Evolutionary conservation across 2,797 vertebrate genomes (phyloP), one percentile per base, ranked within the genome.

Genomic region (Labeo calbasu): DNA sequence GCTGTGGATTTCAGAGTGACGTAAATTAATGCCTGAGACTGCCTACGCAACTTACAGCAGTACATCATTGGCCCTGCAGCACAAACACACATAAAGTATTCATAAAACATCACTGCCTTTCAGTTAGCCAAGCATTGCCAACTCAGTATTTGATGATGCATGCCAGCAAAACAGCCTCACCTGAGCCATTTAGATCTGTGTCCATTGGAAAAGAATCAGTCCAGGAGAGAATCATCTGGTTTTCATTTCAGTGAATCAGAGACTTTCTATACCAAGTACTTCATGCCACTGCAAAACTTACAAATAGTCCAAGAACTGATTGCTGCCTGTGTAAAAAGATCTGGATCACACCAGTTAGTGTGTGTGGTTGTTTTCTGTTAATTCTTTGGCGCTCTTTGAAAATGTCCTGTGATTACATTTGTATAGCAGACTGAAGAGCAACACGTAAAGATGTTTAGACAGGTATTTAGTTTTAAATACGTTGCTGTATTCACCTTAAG

Each of bases 81-180:
- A 46, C 36, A 72, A 40, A 43, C 13, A 21, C 51, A 55, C 25
- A 82, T 21, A 57, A 12, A 28, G 32, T 53, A 65, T 57, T 55
- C 51, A 77, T 78, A 78, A 36, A 68, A 15, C 82, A 83, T 48
- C 51, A 68, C 36, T 46, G 72, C 81, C 50, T 83, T 82, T 55
- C 55, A 51, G 59, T 82, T 69, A 83, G 50, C n/a, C 63, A 76
- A 32, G 65, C 40, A 78, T 79, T 86, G 40, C 68, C 76, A 79
- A n/a, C 68, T 57, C 59, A 83, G 71, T 77, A 77, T 84, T 81
- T 68, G 28, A 66, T 81, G 13, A 84, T 79, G 85, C 80, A 86
- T 83, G 73, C 79, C 80, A 85, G 79, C 85, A 69, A 50, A 71
- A 19, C 78, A 63, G 79, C 55, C 9, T 43, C 69, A 72, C 81